Evolutionary conservation across 2,113 vertebrate genomes (phyloP), one percentile per base, ranked within the genome.

Genomic region (Vicugna pacos): DNA sequence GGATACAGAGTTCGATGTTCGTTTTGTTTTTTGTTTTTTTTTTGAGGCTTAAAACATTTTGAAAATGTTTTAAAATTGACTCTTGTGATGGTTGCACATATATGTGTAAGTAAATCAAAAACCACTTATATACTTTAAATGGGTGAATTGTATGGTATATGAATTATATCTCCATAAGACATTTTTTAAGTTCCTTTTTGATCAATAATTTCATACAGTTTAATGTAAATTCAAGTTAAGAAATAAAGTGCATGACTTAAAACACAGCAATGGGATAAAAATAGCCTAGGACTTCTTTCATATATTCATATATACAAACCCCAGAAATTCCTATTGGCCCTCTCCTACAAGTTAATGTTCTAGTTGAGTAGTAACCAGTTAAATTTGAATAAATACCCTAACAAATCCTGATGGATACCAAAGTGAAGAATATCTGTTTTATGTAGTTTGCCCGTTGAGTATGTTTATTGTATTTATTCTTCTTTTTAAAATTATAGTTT

Each of bases 151-250:
- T 81, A 60, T 79, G 60, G 5, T 56, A 50, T 14, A 4, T 70
- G n/a, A 80, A 73, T 94, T 95, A 38, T 54, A 77, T 79, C 50
- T 83, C 42, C 48, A 35, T 16, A 77, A 16, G 76, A n/a, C 56
- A 50, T 73, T 64, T 92, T 50, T 56, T 24, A 79, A 69, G 22
- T 90, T 65, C 24, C 28, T 16, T 14, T 91, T 88, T 42, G 14
- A 62, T 69, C 38, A 84, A 2, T 87, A 54, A 72, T 92, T 35
- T 86, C 46, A 83, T 12, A 5, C 24, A 72, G 15, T 83, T 85
- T 86, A 65, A 96, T 81, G 42, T 42, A 77, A 95, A 88, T 76
- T 93, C 35, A 84, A 17, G 81, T 94, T 77, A 17, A 89, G 94
- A 93, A 94, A 97, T 86, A 50, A 73, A 72, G 42, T 91, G 20